These are phyloP conservation scores for Nothura maculosa DNA, from an alignment of 2,797 vertebrate species.

Conservation along the genomic window DNA sequence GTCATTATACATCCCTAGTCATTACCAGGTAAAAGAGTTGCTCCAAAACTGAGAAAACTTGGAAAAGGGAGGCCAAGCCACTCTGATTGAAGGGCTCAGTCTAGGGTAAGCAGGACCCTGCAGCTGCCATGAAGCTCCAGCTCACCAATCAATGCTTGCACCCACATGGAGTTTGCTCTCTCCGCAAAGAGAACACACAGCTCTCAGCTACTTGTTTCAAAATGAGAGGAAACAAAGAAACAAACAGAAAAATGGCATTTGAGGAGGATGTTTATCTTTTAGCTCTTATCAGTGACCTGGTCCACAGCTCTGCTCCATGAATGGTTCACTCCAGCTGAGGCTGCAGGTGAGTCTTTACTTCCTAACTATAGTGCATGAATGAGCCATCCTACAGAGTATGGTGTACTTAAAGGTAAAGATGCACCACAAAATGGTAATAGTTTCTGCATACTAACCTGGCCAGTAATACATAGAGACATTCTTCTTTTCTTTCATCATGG, in stretches of 20 bases:
- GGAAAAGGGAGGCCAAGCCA: neutral
- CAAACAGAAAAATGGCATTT: neutral
- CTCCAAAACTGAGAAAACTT: neutral
- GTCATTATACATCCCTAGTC: neutral
- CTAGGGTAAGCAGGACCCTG: neutral
- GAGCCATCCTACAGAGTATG: neutral
- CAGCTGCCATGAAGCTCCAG: neutral
- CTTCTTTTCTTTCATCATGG: slow-evolving; percentile 89
- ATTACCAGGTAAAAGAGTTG: neutral
- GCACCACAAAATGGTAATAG: neutral
- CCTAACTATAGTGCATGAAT: neutral
- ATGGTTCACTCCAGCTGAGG: neutral
- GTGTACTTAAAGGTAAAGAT: neutral
- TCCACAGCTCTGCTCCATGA: neutral
- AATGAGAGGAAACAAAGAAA: neutral
- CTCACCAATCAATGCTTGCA: neutral
- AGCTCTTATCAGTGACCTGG: neutral
- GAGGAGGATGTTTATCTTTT: neutral
- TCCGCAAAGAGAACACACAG: neutral
- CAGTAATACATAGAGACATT: slow-evolving; percentile 95
- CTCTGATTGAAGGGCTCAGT: neutral
- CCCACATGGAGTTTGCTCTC: neutral
- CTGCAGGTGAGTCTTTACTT: neutral
- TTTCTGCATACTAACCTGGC: slow-evolving; percentile 89
- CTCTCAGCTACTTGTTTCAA: neutral